A percentile compares a stretch with the other conserved stretches of the same genome.
phyloP scores from a whole-genome alignment of 2,888 invertebrate genomes.

The Eremobia ochroleuca region DNA sequence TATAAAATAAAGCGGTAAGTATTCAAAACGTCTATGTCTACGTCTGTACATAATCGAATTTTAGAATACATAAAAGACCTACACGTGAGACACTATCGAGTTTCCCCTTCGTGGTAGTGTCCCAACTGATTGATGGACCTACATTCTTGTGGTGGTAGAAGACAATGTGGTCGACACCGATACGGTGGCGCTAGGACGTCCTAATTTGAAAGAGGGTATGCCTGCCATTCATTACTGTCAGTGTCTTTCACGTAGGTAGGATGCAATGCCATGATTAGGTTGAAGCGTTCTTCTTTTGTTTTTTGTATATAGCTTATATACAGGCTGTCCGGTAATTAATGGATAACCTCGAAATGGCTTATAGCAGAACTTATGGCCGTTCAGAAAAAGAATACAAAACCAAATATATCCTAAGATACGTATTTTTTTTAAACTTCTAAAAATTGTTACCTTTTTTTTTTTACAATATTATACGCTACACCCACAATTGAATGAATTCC shows the following conservation, averaged over 20 bases:
- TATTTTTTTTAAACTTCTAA: too few species aligned
- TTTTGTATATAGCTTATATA: too few species aligned
- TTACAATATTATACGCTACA: too few species aligned
- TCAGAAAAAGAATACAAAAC: too few species aligned
- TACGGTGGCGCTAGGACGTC: slow-evolving; percentile 65
- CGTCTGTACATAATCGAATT: not conserved
- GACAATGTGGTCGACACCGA: slow-evolving; percentile 66
- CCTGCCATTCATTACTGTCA: slow-evolving; percentile 69
- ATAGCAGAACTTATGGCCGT: too few species aligned
- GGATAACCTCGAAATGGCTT: too few species aligned
- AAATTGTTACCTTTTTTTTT: too few species aligned
- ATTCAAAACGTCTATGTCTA: not conserved
- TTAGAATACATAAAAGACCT: not conserved
- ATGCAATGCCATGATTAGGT: slow-evolving; percentile 20
- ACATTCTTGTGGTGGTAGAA: slow-evolving; percentile 65
- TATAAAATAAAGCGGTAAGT: not conserved
- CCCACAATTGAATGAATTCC: too few species aligned
- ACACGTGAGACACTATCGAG: slow-evolving; percentile 45
- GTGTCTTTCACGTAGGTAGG: slow-evolving; percentile 26
- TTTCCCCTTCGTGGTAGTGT: slow-evolving; percentile 50
- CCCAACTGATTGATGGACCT: slow-evolving; percentile 71
- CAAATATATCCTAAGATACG: too few species aligned
- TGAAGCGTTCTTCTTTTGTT: slow-evolving; percentile 5
- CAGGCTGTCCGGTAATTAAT: too few species aligned
- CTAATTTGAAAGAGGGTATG: slow-evolving; percentile 69